Evolutionary conservation across 1,140 invertebrate genomes (phyloP).

Genomic region (Aphelenchoides avenae): DNA sequence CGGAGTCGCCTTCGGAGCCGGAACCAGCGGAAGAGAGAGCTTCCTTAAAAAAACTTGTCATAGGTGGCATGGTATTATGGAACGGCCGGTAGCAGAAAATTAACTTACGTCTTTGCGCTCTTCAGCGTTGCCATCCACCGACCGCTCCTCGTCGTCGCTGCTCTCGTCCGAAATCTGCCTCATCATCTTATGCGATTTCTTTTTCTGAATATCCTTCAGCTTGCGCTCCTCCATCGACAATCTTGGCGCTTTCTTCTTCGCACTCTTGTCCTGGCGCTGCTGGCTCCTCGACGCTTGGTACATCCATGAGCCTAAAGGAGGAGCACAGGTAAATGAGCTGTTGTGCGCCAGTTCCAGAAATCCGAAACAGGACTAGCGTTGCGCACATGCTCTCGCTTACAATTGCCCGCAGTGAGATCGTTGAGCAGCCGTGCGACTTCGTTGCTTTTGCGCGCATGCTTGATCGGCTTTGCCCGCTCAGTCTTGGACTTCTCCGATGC

Average conservation of each 20-base stretch:
- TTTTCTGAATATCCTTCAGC: slow-evolving; percentile 21
- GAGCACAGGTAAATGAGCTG: neutral
- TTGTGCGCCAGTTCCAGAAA: slow-evolving; percentile 5
- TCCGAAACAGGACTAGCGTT: neutral
- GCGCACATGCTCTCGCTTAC: slow-evolving; percentile 3
- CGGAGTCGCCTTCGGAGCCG: no score
- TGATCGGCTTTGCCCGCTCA: slow-evolving; percentile 27
- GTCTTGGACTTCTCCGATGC: slow-evolving; percentile 25
- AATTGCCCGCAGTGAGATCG: slow-evolving; percentile 38
- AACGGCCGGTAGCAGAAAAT: no score
- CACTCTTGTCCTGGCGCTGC: slow-evolving; percentile 7
- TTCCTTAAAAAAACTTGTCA: no score
- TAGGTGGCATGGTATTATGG: no score
- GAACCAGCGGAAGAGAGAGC: no score
- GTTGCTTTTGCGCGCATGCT: slow-evolving; percentile 36
- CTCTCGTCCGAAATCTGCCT: slow-evolving; percentile 31
- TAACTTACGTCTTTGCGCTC: no score
- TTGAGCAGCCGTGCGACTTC: slow-evolving; percentile 37
- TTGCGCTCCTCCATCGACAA: slow-evolving; percentile 32
- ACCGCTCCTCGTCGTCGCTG: slow-evolving; percentile 25
- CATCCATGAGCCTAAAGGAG: slow-evolving; percentile 36
- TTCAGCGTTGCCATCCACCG: no score
- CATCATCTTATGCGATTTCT: slow-evolving; percentile 38
- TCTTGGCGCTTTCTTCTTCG: slow-evolving; percentile 18
- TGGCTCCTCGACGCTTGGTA: slow-evolving; percentile 25